Evolutionary conservation across 2,888 invertebrate species (phyloP), one percentile per base, ranked within the genome.

Genomic region (Glaucopsyche alexis): DNA sequence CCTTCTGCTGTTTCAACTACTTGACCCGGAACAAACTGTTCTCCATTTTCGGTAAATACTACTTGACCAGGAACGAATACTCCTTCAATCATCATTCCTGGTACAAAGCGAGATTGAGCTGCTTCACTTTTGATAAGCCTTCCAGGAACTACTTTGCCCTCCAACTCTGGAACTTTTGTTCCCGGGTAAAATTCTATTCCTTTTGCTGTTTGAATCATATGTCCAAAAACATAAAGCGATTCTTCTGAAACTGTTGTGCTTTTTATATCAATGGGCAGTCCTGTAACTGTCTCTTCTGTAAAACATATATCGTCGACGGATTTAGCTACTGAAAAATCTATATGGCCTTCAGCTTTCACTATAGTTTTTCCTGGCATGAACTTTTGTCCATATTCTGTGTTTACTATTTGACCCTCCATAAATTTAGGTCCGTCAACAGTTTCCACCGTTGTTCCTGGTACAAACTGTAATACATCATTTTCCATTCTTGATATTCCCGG

Each of bases 11-110:
- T 95, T 79, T 95, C 95, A n/a, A 96, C 94, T 0, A 96, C 95
- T 88, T 95, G 95, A 0, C 96, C 96, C 0, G 95, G 95, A 6
- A 96, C 94, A 80, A 96, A 96, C 78, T 95, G 95, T 78, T 95
- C 95, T 7, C 95, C 95, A 75, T 94, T 94, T 81, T 95, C 95
- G 7, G 95, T 95, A 79, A 93, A 94, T 0, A 96, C 95, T 76
- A 95, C 94, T 87, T 96, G 95, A 4, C 96, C 96, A 0, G 95
- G 95, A 16, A 95, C 93, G 80, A 96, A 96, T 73, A 94, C 94
- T 64, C 94, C 94, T 80, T 95, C 94, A 0, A 95, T 94, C 93
- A 95, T 94, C 81, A 94, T 94, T 72, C 96, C 95, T 0, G 96
- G 95, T 13, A 96, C 95, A 84, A 96, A 96, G 74, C 95, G 91